Percentiles rank a stretch among this genome's conserved stretches.
Conservation (phyloP, 2,113 vertebrate species). For the Crypturellus undulatus region DNA sequence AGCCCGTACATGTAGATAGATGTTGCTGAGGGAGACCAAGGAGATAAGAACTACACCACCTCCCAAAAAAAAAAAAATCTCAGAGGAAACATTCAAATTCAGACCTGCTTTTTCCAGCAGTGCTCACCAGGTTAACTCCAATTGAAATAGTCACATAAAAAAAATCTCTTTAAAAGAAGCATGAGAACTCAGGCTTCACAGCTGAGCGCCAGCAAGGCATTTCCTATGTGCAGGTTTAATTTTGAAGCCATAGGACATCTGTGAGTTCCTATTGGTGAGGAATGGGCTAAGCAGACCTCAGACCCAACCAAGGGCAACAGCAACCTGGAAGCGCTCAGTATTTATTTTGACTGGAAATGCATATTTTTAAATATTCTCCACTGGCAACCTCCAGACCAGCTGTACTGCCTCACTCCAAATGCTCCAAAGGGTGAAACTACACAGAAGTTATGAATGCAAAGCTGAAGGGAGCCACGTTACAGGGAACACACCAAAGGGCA, state of each 20-base stretch:
- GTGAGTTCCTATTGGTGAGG: not conserved
- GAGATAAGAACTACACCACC: conserved; percentile 25
- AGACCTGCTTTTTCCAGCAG: conserved; percentile 21
- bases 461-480: not conserved
- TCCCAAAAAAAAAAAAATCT: not conserved
- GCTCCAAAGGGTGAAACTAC: not conserved
- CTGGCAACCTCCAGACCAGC: not conserved
- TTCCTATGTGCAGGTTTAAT: not conserved
- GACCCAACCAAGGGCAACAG: not conserved
- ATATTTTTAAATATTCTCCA: not conserved
- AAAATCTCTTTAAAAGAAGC: not conserved
- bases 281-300: not conserved
- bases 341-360: not conserved
- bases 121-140: not conserved
- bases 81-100: not conserved
- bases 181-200: not conserved
- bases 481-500: not conserved
- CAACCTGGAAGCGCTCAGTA: not conserved
- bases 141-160: not conserved
- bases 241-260: rapidly evolving
- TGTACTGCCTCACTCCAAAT: not conserved
- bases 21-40: conserved; percentile 39
- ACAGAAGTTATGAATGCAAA: not conserved
- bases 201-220: not conserved
- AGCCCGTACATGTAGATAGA: conserved; percentile 14